Conservation (phyloP, 2,113 vertebrate genomes). For the Eublepharis macularius region DNA sequence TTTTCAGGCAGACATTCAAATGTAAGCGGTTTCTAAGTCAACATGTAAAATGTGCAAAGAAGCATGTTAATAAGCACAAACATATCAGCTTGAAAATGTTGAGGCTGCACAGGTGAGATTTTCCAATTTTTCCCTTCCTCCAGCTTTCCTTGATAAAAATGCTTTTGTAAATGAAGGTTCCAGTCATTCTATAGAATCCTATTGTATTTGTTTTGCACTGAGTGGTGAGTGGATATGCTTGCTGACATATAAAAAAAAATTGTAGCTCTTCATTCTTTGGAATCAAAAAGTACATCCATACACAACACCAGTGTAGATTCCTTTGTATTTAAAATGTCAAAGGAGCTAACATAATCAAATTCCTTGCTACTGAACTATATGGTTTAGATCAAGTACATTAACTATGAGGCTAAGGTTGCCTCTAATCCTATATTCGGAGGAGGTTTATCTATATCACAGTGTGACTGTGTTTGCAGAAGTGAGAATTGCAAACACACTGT, state of each 20-base stretch:
- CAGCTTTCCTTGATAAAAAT: background rate
- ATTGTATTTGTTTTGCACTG: background rate
- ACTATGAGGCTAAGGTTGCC: background rate
- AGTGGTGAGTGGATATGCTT: background rate
- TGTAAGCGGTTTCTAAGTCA: background rate
- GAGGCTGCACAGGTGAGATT: background rate
- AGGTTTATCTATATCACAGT: background rate
- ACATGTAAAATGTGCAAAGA: background rate
- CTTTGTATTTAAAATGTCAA: background rate
- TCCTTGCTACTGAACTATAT: background rate
- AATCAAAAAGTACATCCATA: background rate
- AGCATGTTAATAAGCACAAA: background rate
- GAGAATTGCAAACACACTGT: background rate
- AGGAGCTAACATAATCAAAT: background rate
- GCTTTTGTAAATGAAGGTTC: background rate
- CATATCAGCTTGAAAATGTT: background rate
- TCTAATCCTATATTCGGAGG: background rate
- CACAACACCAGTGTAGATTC: background rate
- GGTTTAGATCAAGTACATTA: background rate
- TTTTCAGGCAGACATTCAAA: no score
- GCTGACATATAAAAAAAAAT: background rate
- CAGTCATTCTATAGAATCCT: background rate
- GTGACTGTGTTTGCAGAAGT: accelerated
- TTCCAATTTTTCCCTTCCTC: no score
- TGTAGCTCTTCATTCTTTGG: background rate